Base-by-base conservation (phyloP, 2,888 invertebrate genomes). In the Lasiommata megera region DNA sequence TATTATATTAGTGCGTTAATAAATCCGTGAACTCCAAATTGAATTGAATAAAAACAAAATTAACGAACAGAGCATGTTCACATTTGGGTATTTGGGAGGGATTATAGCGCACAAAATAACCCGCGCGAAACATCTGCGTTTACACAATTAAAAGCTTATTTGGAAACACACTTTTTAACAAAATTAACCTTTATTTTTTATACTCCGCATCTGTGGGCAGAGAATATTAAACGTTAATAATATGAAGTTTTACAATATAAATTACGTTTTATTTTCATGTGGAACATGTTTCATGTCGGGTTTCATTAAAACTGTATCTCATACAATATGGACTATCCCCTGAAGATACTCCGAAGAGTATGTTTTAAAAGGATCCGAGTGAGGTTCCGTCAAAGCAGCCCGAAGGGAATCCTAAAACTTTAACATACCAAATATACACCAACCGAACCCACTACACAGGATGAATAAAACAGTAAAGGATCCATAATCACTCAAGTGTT, bases 401-500 rank as follows among this genome's bases (percentile, higher is more conserved):
- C 37, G 6, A n/a, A 37, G 14, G 37, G 37, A 14, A 18, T 11
- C 41, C 41, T 3, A 44, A 23, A 44, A 29, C 43, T 44, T 44
- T 44, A 23, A 6, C 14, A 7, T 8, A 28, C 12, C 28, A 44
- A 23, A 23, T 1, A 3, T 11, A n/a, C 14, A 14, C 12, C n/a
- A 29, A 14, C 12, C 28, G 29, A 14, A 28, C 5, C 34, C 7
- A 12, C 12, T 29, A 46, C 31, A 31, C 16, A 16, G 1, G 29
- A 11, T 46, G 44, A 46, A 46, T 46, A 46, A 31, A 29, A 16
- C 29, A 16, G 44, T 29, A 29, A 16, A 29, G 29, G 37, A 48
- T 37, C 23, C 48, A 23, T 48, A 48, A 48, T 48, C 48, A 48
- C 36, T 37, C 48, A 14, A 37, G 48, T 48, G 37, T 36, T 48